Evolutionary conservation across 2,888 invertebrate genomes (phyloP).

Genomic region (Eupithecia centaureata): DNA sequence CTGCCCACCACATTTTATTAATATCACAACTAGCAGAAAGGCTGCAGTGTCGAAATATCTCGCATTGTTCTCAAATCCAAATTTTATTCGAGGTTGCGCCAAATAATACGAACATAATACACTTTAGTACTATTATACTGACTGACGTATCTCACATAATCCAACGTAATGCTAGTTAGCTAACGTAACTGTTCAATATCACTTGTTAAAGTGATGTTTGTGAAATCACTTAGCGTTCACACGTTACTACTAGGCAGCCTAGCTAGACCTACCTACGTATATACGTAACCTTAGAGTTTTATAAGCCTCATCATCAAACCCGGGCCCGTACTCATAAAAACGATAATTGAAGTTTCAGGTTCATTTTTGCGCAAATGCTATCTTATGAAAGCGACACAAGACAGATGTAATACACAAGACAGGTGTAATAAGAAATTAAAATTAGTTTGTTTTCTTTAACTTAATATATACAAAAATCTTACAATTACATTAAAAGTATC

Average conservation of each 20-base stretch:
- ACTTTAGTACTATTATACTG: not conserved
- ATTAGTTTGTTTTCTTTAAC: no score
- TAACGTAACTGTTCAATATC: conserved; percentile 27
- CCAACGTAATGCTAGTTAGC: conserved; percentile 31
- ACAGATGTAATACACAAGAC: no score
- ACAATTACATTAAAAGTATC: no score
- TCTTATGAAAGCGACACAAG: no score
- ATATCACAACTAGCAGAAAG: not conserved
- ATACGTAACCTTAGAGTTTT: not conserved
- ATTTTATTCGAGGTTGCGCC: conserved; percentile 1
- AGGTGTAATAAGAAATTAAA: no score
- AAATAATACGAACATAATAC: not conserved
- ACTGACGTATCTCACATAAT: conserved; percentile 24
- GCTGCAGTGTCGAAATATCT: not conserved
- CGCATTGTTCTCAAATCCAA: not conserved
- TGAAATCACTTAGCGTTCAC: conserved; percentile 22
- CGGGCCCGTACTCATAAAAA: no score
- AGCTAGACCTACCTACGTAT: no score
- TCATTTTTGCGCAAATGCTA: no score
- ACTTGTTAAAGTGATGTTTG: conserved; percentile 27
- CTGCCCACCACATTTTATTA: not conserved
- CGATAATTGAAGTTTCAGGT: no score
- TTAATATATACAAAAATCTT: no score
- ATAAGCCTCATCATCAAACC: not conserved
- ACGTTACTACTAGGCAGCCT: conserved; percentile 8